Base-by-base conservation (phyloP, 2,797 vertebrate genomes). In the Pseudopleuronectes americanus region DNA sequence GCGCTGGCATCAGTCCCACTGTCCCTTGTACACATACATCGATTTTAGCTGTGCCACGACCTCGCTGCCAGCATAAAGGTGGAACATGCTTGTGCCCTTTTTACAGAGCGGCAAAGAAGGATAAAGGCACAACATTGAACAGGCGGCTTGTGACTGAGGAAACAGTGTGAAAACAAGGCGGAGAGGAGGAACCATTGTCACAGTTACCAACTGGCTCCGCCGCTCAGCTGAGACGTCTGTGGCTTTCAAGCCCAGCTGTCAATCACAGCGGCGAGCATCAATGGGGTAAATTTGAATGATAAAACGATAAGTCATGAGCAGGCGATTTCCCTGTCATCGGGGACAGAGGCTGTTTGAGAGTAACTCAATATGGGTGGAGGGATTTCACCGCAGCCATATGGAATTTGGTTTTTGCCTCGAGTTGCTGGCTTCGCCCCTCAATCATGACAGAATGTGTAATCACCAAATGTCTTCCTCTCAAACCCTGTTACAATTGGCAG, bases 271-370 rank as follows among this genome's bases (percentile, higher is more conserved):
- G 57, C 59, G 16, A 43, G 84, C 84, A 80, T 93, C 89, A 92
- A 93, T 92, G 76, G 90, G 78, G 75, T 33, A 69, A 87, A 93
- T 93, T 90, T 91, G 83, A 92, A 92, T 92, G 87, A 93, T 92
- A 89, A 92, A 93, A 90, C 85, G 74, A 90, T 84, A 91, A 92
- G 91, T 92, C 90, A 87, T 80, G 88, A 91, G 88, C 85, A 79
- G 91, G 74, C 84, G 73, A 91, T 87, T 91, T 86, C 68, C 78
- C 89, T 87, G 89, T 91, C 90, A 92, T 73, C 57, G 31, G 85
- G 85, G 85, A 84, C 81, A 60, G 80, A 76, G 77, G 67, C 77
- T 81, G 84, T 80, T 85, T 88, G 82, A 84, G 71, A 81, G 74
- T 79, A 81, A 74, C 84, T 84, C 74, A 69, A 51, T 71, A 74